A percentile compares a stretch with the other conserved stretches of the same genome.
phyloP scores from a whole-genome alignment of 2,888 invertebrate genomes.

The Papilio elwesi region DNA sequence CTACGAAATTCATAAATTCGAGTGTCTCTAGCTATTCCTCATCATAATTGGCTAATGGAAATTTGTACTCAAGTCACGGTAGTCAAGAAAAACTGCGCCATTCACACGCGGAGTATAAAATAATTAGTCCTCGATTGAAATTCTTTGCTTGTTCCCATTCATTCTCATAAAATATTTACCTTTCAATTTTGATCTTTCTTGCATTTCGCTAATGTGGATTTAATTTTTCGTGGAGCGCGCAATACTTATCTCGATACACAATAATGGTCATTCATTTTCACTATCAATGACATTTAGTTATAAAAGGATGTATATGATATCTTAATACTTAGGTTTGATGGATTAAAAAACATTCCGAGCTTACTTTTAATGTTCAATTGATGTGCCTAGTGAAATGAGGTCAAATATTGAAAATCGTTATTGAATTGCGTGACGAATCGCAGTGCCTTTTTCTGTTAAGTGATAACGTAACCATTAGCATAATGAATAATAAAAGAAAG shows the following conservation, averaged over 20 bases:
- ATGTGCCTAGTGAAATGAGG: background rate
- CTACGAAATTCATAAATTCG: background rate
- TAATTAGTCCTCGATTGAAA: slow-evolving; percentile 35
- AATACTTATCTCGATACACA: background rate
- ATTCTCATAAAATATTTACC: slow-evolving; percentile 6
- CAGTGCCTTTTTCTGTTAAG: background rate
- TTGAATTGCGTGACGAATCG: background rate
- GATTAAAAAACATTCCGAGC: too few species aligned
- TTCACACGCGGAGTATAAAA: slow-evolving; percentile 36
- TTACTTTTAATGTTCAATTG: background rate
- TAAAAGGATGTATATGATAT: too few species aligned
- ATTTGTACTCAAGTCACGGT: slow-evolving; percentile 39
- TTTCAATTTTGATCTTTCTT: background rate
- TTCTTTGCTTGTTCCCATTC: slow-evolving; percentile 18
- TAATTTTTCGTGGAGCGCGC: background rate
- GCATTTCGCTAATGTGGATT: background rate
- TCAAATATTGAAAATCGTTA: slow-evolving; percentile 7
- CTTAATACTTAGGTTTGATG: too few species aligned
- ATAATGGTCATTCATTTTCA: background rate
- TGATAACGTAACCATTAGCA: background rate
- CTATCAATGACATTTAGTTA: too few species aligned
- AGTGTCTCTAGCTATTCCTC: slow-evolving; percentile 23
- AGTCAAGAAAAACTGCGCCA: slow-evolving; percentile 31
- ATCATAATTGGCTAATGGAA: slow-evolving; percentile 30
- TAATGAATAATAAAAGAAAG: background rate